Base-by-base conservation (phyloP, 2,797 vertebrate species). In the Channallabes apus region DNA sequence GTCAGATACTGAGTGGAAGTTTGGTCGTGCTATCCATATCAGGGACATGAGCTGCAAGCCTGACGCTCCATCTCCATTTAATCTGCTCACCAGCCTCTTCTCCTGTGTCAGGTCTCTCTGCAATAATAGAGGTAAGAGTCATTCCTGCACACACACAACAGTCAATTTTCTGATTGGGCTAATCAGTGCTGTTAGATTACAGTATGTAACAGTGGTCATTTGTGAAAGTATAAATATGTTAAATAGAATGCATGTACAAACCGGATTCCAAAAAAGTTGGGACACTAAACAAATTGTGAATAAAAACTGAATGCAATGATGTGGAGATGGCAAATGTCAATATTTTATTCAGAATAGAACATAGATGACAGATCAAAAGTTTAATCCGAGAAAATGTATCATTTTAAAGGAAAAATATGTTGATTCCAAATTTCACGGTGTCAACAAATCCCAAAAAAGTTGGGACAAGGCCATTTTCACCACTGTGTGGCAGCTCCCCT, bases 1-100 rank as follows among this genome's bases (percentile, higher is more conserved):
- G 83, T 94, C 92, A 2, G 93, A 94, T 86, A 92, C 87, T 0
- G 92, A 94, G 87, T 94, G 93, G 92, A 93, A 94, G 88, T 94
- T 93, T 18, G 92, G 92, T 7, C 90, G 92, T 8, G 92, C 93
- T 29, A 88, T 91, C 67, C 88, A 93, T 56, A 93, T 93, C 64
- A 86, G 93, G 32, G 92, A 94, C 56, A 92, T 93, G 90, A 92
- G 87, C 83, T 88, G 88, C 80, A 93, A 92, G 72, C 92, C 93
- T 6, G 90, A 90, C 24, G 90, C 91, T 1, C 93, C 93, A 0
- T 91, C 92, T 1, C 92, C 93, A 0, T 91, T 94, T 76, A 93
- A 93, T 87, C 90, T 93, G 46, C 88, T 92, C 86, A 92, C 91
- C 64, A 88, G 89, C 86, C 87, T 93, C 46, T 91, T 92, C 87